These are phyloP conservation scores for Lacanobia wlatinum DNA, from an alignment of 2,888 invertebrate species.

Conservation along the genomic window DNA sequence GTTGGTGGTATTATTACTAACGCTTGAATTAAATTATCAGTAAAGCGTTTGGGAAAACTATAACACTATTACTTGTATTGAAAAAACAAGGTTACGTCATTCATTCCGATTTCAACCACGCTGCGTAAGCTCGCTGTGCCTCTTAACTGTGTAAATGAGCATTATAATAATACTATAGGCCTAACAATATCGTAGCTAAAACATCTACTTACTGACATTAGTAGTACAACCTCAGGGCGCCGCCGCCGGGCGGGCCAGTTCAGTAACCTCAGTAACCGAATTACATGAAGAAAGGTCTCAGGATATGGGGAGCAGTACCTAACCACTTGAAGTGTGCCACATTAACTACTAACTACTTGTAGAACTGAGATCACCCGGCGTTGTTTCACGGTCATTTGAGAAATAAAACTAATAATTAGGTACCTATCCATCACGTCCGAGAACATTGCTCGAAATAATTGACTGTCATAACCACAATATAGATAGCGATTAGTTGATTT, in stretches of 20 bases:
- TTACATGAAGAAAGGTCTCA: constrained; percentile 14
- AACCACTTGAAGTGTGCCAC: constrained; percentile 1
- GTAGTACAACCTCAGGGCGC: neutral
- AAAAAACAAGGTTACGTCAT: too few species aligned
- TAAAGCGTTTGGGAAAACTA: too few species aligned
- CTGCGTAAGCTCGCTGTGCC: too few species aligned
- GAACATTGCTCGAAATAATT: neutral
- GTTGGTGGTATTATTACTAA: too few species aligned
- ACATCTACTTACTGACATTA: too few species aligned
- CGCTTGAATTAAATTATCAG: too few species aligned
- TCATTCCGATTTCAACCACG: too few species aligned
- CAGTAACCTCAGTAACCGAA: constrained; percentile 19
- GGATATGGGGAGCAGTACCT: constrained; percentile 9
- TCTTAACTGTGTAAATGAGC: too few species aligned
- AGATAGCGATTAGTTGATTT: neutral
- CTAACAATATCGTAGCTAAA: neutral
- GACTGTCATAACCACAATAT: too few species aligned
- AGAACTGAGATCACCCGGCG: neutral
- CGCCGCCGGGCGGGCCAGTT: neutral
- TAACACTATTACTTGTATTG: too few species aligned
- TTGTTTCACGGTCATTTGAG: neutral
- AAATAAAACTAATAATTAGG: neutral
- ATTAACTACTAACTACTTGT: constrained; percentile 7
- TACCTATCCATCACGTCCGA: neutral
- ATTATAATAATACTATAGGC: too few species aligned